Percentiles rank a stretch among this genome's conserved stretches.
These are phyloP conservation scores for Acanthurus lineatus DNA, from an alignment of 2,797 vertebrate genomes.

Conservation along the genomic window DNA sequence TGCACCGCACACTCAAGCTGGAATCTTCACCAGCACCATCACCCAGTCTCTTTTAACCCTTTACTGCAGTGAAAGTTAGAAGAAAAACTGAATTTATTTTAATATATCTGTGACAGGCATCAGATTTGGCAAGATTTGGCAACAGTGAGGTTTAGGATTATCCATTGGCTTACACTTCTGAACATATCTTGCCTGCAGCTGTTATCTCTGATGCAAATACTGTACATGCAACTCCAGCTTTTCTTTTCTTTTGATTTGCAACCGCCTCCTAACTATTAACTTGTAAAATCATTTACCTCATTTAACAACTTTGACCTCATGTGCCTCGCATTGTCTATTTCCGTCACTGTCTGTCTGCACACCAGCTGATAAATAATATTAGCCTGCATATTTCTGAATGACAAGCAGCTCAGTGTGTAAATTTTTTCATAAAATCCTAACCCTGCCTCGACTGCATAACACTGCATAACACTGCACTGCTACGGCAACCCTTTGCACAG, in stretches of 20 bases:
- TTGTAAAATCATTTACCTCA: constrained; percentile 25
- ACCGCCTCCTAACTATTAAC: constrained; percentile 1
- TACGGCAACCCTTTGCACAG: constrained; percentile 24
- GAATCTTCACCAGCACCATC: constrained; percentile 2
- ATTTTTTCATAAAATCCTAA: background rate
- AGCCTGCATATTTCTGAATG: constrained; percentile 19
- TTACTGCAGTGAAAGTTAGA: background rate
- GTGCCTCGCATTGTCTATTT: background rate
- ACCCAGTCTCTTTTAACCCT: background rate
- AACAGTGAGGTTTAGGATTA: background rate
- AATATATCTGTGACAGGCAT: constrained; percentile 1
- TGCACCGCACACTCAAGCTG: background rate
- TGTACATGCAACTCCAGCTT: background rate
- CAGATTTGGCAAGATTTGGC: background rate
- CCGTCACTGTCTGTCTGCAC: constrained; percentile 4
- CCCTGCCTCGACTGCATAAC: background rate
- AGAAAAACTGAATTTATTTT: background rate
- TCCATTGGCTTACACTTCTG: background rate
- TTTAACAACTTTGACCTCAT: constrained; percentile 25
- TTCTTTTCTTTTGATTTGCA: background rate
- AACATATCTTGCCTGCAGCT: background rate
- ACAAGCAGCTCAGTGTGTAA: constrained; percentile 11
- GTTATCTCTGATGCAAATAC: background rate
- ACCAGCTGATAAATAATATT: constrained; percentile 6
- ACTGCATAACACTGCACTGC: constrained; percentile 1